phyloP scores from a whole-genome alignment of 1,140 invertebrate species.

The Aethina tumida region DNA sequence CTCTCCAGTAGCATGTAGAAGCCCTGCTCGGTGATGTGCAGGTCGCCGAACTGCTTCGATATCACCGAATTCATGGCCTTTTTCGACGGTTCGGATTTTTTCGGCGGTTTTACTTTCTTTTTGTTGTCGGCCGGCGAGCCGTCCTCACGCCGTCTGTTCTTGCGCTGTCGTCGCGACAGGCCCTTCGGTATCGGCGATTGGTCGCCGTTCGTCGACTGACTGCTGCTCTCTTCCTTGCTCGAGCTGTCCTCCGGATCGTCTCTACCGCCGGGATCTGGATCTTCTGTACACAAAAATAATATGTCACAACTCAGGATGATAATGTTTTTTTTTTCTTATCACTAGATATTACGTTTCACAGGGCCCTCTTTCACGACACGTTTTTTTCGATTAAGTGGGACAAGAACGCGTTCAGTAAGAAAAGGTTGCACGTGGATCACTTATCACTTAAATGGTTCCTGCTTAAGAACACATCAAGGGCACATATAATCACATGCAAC shows the following conservation, averaged over 20 bases:
- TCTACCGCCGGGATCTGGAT: conserved; percentile 34
- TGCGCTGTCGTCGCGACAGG: conserved; percentile 24
- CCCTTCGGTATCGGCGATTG: conserved; percentile 20
- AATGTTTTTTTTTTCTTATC: no score
- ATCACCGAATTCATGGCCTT: conserved; percentile 1
- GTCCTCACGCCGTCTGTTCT: conserved; percentile 28
- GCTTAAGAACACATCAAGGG: no score
- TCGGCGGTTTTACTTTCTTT: conserved; percentile 10
- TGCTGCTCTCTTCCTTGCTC: conserved; percentile 28
- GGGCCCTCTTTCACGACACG: no score
- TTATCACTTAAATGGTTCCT: no score
- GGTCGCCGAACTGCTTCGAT: conserved; percentile 7
- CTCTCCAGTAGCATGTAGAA: conserved; percentile 6
- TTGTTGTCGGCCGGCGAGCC: conserved; percentile 19
- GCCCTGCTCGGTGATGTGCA: conserved; percentile 1
- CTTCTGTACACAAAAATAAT: conserved; percentile 32
- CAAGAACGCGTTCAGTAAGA: no score
- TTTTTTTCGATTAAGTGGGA: no score
- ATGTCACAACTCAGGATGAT: conserved; percentile 12
- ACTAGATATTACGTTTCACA: no score
- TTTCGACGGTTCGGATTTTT: conserved; percentile 6
- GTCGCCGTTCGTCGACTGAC: conserved; percentile 10
- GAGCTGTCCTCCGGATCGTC: conserved; percentile 26
- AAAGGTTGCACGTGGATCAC: no score
- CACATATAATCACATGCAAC: no score